phyloP scores from a whole-genome alignment of 1,140 invertebrate genomes.

The Ceratitis capitata region DNA sequence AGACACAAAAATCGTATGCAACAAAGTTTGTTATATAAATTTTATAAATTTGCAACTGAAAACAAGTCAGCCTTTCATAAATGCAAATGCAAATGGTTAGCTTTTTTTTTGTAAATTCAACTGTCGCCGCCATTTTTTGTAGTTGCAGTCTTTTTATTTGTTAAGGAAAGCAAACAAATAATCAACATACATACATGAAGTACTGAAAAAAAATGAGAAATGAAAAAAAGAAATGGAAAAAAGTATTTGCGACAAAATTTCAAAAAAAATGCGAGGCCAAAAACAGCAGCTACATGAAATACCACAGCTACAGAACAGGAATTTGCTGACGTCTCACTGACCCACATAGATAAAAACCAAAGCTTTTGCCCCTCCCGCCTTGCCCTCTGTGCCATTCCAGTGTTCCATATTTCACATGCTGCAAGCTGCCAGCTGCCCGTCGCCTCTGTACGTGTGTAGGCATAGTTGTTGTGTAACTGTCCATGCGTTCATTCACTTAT shows the following conservation, averaged over 20 bases:
- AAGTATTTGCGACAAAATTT: background rate
- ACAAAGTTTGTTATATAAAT: background rate
- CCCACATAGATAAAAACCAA: slow-evolving; percentile 38
- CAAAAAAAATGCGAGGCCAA: background rate
- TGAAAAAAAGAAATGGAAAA: background rate
- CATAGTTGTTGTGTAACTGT: background rate
- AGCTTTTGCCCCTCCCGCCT: no score
- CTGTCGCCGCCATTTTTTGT: background rate
- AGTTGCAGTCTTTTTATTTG: no score
- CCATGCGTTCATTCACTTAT: background rate
- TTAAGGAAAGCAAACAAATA: background rate
- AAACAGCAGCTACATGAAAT: no score
- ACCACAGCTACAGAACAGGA: background rate
- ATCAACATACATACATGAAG: background rate
- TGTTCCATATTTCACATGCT: background rate
- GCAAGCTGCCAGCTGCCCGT: no score
- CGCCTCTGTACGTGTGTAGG: background rate
- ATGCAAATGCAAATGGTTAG: background rate
- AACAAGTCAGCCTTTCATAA: background rate
- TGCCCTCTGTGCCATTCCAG: background rate
- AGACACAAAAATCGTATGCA: background rate
- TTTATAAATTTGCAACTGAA: background rate
- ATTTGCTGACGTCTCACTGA: slow-evolving; percentile 17
- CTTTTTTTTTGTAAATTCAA: background rate
- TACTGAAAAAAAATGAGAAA: background rate